A percentile compares a stretch with the other conserved stretches of the same genome.
Evolutionary conservation across 2,888 invertebrate genomes (phyloP).

Genomic region (Entomobrya proxima): DNA sequence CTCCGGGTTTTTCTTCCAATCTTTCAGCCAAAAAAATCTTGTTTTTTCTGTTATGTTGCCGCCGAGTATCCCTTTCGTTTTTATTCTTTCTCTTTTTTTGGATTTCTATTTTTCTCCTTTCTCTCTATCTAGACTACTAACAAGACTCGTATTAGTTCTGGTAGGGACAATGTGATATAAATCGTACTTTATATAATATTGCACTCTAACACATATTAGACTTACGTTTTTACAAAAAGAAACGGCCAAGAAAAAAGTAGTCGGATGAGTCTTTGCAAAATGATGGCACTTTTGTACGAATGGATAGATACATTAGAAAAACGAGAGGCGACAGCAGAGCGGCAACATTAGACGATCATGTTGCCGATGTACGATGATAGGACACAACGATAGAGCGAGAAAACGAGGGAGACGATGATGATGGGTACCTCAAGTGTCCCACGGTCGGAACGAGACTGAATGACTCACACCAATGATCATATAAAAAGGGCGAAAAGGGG

Average conservation of each 20-base stretch:
- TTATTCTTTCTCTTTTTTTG: neutral
- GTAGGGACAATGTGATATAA: neutral
- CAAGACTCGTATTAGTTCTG: neutral
- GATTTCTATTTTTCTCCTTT: neutral
- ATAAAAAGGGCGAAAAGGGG: slow-evolving; percentile 67
- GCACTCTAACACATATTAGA: neutral
- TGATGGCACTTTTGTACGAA: slow-evolving; percentile 63
- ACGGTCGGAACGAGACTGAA: slow-evolving; percentile 75
- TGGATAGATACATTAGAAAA: slow-evolving; percentile 63
- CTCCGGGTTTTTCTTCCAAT: neutral
- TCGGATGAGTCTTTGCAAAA: slow-evolving; percentile 36
- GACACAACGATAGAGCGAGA: slow-evolving; percentile 57
- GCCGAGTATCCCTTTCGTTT: slow-evolving; percentile 25
- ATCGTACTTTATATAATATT: neutral
- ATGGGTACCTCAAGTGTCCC: slow-evolving; percentile 75
- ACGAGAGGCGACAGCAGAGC: slow-evolving; percentile 56
- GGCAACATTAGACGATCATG: slow-evolving; percentile 44
- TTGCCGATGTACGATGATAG: slow-evolving; percentile 50
- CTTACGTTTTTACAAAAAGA: neutral
- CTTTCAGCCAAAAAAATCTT: slow-evolving; percentile 13
- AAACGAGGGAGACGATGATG: slow-evolving; percentile 54
- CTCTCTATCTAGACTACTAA: neutral
- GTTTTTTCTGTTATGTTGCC: slow-evolving; percentile 8
- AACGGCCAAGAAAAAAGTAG: neutral
- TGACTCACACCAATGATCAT: slow-evolving; percentile 70